Conservation (phyloP, 2,113 vertebrate species). For the Colius striatus region DNA sequence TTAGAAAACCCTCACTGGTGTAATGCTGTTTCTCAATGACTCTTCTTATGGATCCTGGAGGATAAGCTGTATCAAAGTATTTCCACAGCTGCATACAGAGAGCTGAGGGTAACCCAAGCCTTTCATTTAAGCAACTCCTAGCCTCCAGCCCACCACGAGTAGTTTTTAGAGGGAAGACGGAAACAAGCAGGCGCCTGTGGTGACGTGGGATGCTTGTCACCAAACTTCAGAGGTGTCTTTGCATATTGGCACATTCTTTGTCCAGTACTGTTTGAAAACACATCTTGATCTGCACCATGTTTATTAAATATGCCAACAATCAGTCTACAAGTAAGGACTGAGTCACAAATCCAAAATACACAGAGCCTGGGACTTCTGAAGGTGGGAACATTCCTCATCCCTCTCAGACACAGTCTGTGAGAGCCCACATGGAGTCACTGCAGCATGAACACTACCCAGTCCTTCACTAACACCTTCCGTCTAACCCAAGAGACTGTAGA, state of each 20-base stretch:
- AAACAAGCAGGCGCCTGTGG: fast-evolving
- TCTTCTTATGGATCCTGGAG: constrained; percentile 53
- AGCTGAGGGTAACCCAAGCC: background rate
- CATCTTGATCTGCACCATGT: background rate
- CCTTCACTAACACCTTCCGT: background rate
- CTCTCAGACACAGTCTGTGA: fast-evolving
- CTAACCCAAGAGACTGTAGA: background rate
- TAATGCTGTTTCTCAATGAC: constrained; percentile 42
- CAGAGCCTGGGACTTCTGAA: background rate
- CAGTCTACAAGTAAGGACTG: background rate
- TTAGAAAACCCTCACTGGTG: background rate
- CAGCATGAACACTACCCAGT: background rate
- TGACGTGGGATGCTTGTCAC: background rate
- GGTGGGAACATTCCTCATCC: fast-evolving
- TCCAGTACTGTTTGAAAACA: background rate
- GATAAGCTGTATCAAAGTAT: background rate
- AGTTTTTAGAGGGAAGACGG: background rate
- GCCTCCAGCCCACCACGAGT: background rate
- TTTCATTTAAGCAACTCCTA: background rate
- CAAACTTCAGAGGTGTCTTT: background rate
- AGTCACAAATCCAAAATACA: background rate
- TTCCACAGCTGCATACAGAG: constrained; percentile 25
- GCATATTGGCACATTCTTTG: background rate
- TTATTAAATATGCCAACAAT: background rate
- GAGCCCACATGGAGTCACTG: background rate